A percentile compares a stretch with the other conserved stretches of the same genome.
Evolutionary conservation across 1,140 invertebrate species (phyloP).

Genomic region (Nephila pilipes): DNA sequence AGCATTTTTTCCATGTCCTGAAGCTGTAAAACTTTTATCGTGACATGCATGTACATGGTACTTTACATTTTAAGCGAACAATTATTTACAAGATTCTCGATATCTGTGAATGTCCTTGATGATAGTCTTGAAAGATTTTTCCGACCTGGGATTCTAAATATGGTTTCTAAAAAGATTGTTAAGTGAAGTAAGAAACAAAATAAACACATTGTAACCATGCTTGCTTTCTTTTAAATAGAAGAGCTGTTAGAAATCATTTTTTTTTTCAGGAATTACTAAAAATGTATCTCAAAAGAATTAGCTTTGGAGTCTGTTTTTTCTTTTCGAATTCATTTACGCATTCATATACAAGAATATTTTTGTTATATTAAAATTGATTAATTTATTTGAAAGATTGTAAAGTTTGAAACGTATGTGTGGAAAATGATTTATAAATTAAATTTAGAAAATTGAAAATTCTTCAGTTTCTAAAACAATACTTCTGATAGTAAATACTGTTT

Average conservation of each 20-base stretch:
- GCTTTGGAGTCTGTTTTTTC: no score
- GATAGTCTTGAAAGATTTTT: conserved; percentile 1
- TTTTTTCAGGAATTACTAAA: no score
- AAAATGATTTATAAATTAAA: no score
- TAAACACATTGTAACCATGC: neutral
- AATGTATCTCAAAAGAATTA: no score
- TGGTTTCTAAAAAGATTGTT: neutral
- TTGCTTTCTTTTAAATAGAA: neutral
- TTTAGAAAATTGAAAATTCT: no score
- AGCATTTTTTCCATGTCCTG: neutral
- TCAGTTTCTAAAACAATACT: no score
- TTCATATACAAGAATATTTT: no score
- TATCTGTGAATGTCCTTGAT: conserved; percentile 19
- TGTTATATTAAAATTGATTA: no score
- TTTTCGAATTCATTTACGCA: no score
- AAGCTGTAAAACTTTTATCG: conserved; percentile 31
- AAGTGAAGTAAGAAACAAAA: neutral
- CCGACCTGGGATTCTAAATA: neutral
- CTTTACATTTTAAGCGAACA: neutral
- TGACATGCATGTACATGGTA: conserved; percentile 27
- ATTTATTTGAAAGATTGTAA: no score
- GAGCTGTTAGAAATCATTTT: neutral
- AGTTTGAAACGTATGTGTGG: no score
- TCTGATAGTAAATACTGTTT: no score
- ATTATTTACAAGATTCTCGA: conserved; percentile 17